A percentile compares a stretch with the other conserved stretches of the same genome.
Conservation (phyloP, 2,113 vertebrate species). For the Saimiri boliviensis region DNA sequence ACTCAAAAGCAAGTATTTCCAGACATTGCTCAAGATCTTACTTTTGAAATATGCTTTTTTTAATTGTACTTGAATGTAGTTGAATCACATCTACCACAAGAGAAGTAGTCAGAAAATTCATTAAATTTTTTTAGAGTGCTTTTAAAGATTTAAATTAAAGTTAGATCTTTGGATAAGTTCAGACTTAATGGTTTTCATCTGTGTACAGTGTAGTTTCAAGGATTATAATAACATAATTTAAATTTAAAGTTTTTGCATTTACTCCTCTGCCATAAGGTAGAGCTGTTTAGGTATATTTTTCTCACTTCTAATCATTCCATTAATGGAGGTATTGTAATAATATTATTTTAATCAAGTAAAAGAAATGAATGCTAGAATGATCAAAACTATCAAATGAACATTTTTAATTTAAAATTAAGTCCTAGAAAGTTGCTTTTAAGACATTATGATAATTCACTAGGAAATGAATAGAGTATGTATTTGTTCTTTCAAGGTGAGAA, state of each 20-base stretch:
- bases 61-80: background rate
- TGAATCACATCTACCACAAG: background rate
- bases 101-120: constrained; percentile 7
- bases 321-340: background rate
- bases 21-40: constrained; percentile 37
- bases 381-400: background rate
- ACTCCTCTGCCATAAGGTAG: background rate
- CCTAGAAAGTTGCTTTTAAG: constrained; percentile 21
- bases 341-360: constrained; percentile 10
- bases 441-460: constrained; percentile 17
- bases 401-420: constrained; percentile 34
- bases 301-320: background rate
- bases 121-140: background rate
- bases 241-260: background rate
- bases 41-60: background rate
- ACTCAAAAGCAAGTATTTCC: background rate
- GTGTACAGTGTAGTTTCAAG: background rate
- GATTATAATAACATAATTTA: background rate
- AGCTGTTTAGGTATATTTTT: background rate
- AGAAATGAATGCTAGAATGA: background rate
- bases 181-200: constrained; percentile 11
- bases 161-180: background rate
- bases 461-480: background rate
- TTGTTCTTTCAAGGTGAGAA: constrained; percentile 40
- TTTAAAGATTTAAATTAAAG: constrained; percentile 54